Conservation (phyloP, 2,888 invertebrate genomes). For the Myopa testacea region DNA sequence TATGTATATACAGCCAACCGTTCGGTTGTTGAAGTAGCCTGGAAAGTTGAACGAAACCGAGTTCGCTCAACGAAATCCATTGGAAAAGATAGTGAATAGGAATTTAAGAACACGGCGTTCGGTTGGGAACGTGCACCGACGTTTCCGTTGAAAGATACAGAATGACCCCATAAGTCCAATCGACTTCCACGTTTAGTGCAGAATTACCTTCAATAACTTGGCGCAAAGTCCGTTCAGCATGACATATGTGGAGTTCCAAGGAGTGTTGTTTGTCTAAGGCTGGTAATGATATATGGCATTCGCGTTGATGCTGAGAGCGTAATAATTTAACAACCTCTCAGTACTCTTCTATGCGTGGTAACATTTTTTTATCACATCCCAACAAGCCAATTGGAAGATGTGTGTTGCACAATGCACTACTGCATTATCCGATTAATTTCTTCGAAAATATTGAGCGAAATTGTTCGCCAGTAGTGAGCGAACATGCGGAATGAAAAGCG, state of each 20-base stretch:
- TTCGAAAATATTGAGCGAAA: constrained; percentile 14
- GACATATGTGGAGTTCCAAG: constrained; percentile 45
- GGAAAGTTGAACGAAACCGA: no score
- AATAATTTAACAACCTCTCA: constrained; percentile 30
- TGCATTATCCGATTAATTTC: constrained; percentile 14
- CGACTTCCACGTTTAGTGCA: constrained; percentile 33
- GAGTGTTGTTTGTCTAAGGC: constrained; percentile 37
- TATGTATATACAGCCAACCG: no score
- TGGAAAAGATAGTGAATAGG: no score
- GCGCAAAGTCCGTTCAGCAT: constrained; percentile 42
- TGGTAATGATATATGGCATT: constrained; percentile 34
- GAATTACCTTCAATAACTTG: constrained; percentile 24
- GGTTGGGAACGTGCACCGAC: no score
- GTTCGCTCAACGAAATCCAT: no score
- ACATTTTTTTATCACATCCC: constrained; percentile 32
- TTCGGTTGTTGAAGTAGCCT: no score
- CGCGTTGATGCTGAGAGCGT: constrained; percentile 14
- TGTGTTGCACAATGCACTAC: constrained; percentile 24
- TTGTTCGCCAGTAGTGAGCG: no score
- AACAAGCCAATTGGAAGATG: constrained; percentile 29
- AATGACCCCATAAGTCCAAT: constrained; percentile 47
- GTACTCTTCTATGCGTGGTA: constrained; percentile 28
- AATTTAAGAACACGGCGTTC: no score
- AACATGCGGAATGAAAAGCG: no score
- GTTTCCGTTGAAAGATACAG: no score